Percentiles rank a stretch among this genome's conserved stretches.
Conservation (phyloP, 2,113 vertebrate species). For the Pontoporia blainvillei region DNA sequence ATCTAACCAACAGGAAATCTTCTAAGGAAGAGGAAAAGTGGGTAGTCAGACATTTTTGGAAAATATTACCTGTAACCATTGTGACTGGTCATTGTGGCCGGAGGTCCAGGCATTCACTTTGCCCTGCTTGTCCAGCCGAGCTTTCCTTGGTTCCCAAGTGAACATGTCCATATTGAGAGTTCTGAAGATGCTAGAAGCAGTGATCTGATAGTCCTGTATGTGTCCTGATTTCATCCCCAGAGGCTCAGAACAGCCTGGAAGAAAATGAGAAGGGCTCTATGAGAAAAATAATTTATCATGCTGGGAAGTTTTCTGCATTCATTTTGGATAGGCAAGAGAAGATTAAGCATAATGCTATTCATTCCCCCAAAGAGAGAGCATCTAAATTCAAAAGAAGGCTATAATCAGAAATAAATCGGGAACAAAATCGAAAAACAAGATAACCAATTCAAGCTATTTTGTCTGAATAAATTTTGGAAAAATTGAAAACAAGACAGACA, state of each 20-base stretch:
- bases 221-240: slow-evolving; percentile 98
- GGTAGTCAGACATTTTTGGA: rapidly evolving
- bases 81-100: slow-evolving; percentile 96
- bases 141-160: slow-evolving; percentile 97
- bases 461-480: slow-evolving; percentile 57
- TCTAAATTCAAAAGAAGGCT: slow-evolving; percentile 21
- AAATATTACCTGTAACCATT: slow-evolving; percentile 95
- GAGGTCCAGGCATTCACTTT: slow-evolving; percentile 99
- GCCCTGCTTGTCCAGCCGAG: slow-evolving; percentile 97
- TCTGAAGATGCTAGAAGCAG: slow-evolving; percentile 94
- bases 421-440: slow-evolving; percentile 60
- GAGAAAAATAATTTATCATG: slow-evolving; percentile 17
- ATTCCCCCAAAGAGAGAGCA: slow-evolving; percentile 38
- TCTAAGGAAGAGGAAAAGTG: not conserved
- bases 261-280: slow-evolving; percentile 52
- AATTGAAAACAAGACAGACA: slow-evolving; percentile 65
- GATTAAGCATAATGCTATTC: slow-evolving; percentile 26
- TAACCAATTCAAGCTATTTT: slow-evolving; percentile 62
- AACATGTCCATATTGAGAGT: slow-evolving; percentile 99
- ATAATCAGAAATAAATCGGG: slow-evolving; percentile 67
- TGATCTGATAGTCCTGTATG: slow-evolving; percentile 96
- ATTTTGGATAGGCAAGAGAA: slow-evolving; percentile 8
- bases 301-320: not conserved
- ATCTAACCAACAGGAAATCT: not conserved
- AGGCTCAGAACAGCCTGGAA: slow-evolving; percentile 96